Percentiles rank a stretch among this genome's conserved stretches.
phyloP scores from a whole-genome alignment of 2,888 invertebrate genomes.

The Sesamia inferens region DNA sequence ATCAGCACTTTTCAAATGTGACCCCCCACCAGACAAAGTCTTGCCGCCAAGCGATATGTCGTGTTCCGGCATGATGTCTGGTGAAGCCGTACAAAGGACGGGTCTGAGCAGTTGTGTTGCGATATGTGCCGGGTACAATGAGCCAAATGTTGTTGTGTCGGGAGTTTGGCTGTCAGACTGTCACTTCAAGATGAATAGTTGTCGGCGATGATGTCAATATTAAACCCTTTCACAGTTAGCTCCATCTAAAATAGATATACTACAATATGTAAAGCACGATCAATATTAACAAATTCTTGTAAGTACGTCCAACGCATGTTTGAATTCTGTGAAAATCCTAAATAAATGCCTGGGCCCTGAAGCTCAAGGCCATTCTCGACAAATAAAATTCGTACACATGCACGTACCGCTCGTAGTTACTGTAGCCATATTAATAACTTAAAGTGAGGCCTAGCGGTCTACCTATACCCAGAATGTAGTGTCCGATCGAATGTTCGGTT shows the following conservation, averaged over 20 bases:
- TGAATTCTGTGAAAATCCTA: constrained; percentile 2
- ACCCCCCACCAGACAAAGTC: no score
- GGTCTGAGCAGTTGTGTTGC: no score
- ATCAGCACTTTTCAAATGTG: no score
- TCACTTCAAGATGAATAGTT: no score
- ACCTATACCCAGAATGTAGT: not conserved
- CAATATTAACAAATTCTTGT: not conserved
- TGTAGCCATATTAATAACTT: constrained; percentile 30
- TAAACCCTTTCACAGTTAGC: not conserved
- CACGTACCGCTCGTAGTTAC: constrained; percentile 19
- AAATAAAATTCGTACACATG: constrained; percentile 30
- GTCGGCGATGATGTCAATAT: not conserved
- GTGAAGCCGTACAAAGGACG: no score
- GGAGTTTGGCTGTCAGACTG: no score
- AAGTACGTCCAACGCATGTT: not conserved
- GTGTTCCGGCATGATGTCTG: no score
- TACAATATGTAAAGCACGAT: not conserved
- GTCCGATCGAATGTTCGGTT: no score
- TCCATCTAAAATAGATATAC: not conserved
- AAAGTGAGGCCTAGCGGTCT: not conserved
- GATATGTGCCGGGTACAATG: no score
- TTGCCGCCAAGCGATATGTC: no score
- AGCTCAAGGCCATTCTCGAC: constrained; percentile 26
- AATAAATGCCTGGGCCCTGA: constrained; percentile 17
- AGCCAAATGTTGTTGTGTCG: no score